Evolutionary conservation across 2,888 invertebrate species (phyloP), one percentile per base, ranked within the genome.

Genomic region (Apodemia duryi): DNA sequence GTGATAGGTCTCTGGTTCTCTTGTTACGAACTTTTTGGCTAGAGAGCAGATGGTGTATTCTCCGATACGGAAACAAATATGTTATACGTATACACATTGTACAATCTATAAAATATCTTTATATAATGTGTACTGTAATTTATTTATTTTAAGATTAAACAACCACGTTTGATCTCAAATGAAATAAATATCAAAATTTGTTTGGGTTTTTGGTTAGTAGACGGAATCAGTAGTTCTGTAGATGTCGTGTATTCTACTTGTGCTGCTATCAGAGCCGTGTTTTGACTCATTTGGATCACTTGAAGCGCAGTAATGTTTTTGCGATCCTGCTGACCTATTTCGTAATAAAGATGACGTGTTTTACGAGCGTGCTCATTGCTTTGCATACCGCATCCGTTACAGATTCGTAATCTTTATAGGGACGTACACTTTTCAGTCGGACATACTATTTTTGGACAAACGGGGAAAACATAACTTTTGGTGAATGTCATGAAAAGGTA

Each of bases 291-390:
- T 54, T 57, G 35, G 32, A 32, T 32, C 57, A 57, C 57, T 57
- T 57, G 35, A 57, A 13, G 6, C 57, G 57, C 57, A 32, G 35
- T 13, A 29, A 6, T 35, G 32, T 32, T 57, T 57, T 57, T 57
- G 57, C 57, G 57, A 32, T 57, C 57, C 32, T 28, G 32, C 57
- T 57, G 57, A 57, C 57, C 57, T 57, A 57, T 57, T 57, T 57
- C 32, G 57, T 32, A 57, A 54, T 29, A 57, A 32, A 32, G 57
- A 57, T 57, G 57, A 57, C 57, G 57, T 57, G 32, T 57, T 57
- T 57, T 57, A 57, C 57, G 57, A 57, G 57, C 57, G 9, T 3
- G 28, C 28, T 29, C 54, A 11, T 5, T 32, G 57, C 32, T 57
- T 32, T 57, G 57, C 57, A 13, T 35, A 57, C 57, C 54, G 29